Evolutionary conservation across 2,113 vertebrate genomes (phyloP).

Genomic region (Pomatorhinus ruficollis): DNA sequence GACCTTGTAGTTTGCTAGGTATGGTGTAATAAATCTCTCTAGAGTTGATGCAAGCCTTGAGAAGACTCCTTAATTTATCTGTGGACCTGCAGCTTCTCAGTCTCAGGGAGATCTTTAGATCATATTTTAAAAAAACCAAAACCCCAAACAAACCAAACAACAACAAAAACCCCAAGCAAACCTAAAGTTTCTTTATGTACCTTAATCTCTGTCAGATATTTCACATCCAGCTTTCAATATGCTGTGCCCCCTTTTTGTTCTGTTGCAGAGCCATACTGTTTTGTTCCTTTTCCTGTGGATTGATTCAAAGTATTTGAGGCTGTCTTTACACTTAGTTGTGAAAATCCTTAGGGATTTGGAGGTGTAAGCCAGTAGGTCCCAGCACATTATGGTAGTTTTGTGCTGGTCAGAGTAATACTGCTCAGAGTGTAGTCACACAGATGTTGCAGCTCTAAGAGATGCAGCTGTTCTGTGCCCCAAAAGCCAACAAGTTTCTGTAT

Average conservation of each 20-base stretch:
- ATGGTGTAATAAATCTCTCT: background rate
- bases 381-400: background rate
- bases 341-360: background rate
- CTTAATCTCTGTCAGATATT: background rate
- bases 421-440: background rate
- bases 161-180: background rate
- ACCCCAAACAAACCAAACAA: background rate
- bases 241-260: background rate
- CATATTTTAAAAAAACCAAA: background rate
- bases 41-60: background rate
- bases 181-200: background rate
- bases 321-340: background rate
- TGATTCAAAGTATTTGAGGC: background rate
- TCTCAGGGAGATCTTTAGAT: background rate
- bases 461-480: background rate
- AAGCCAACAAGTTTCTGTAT: background rate
- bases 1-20: background rate
- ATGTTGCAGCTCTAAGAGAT: background rate
- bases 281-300: background rate
- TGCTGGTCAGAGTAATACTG: background rate
- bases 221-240: background rate
- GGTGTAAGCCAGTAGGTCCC: background rate
- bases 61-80: background rate
- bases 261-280: background rate
- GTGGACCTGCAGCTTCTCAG: background rate